Percentiles rank a stretch among this genome's conserved stretches.
phyloP scores from a whole-genome alignment of 2,113 vertebrate genomes.

The Okapia johnstoni region DNA sequence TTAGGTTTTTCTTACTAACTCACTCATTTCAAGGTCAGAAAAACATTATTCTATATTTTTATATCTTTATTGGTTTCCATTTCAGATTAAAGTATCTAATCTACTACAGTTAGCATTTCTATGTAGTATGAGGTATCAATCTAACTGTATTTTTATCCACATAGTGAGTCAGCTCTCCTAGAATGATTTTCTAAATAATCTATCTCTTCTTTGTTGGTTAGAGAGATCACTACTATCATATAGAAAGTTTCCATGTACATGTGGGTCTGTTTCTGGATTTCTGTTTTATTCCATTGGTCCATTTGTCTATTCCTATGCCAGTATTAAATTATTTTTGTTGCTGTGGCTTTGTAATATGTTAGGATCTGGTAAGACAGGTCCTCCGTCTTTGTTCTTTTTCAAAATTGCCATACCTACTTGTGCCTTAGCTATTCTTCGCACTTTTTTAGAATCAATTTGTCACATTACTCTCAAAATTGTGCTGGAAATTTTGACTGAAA shows the following conservation, averaged over 20 bases:
- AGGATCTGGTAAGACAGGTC: neutral
- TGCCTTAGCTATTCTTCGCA: neutral
- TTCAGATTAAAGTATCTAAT: neutral
- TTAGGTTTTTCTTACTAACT: neutral
- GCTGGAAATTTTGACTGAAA: neutral
- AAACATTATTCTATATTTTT: neutral
- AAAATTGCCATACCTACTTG: neutral
- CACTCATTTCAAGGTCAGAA: neutral
- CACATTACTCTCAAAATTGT: neutral
- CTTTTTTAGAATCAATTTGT: neutral
- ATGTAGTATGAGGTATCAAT: neutral
- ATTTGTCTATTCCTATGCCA: neutral
- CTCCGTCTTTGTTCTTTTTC: neutral
- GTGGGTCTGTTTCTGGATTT: neutral
- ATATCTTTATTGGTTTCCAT: neutral
- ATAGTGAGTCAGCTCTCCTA: neutral
- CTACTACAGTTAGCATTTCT: neutral
- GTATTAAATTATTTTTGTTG: neutral
- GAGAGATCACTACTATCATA: neutral
- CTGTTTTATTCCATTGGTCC: neutral
- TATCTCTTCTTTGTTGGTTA: neutral
- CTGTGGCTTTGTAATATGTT: neutral
- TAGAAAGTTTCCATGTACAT: neutral
- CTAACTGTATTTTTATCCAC: neutral
- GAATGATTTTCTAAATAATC: neutral